phyloP scores from a whole-genome alignment of 2,113 vertebrate species.

The Xenus cinereus region DNA sequence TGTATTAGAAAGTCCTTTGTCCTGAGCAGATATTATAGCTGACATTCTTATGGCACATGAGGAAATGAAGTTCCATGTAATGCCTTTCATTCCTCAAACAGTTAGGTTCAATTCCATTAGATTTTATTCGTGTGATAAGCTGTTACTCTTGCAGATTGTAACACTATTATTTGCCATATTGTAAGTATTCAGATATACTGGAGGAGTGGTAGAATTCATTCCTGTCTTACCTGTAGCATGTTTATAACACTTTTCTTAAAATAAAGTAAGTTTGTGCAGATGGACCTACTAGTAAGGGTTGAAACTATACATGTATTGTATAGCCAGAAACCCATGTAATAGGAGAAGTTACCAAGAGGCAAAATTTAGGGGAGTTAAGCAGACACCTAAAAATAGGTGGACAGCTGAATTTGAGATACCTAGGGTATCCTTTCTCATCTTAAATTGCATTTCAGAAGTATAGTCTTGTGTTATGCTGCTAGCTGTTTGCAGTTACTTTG shows the following conservation, averaged over 20 bases:
- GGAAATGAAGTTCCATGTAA: neutral
- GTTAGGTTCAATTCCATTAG: neutral
- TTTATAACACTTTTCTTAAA: neutral
- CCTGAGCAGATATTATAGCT: no score
- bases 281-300: neutral
- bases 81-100: neutral
- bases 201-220: neutral
- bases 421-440: neutral
- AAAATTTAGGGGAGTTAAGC: neutral
- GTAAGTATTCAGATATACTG: neutral
- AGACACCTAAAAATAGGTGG: neutral
- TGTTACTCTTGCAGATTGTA: neutral
- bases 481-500: neutral
- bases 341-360: neutral
- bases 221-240: neutral
- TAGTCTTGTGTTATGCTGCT: neutral
- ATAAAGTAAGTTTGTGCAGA: neutral
- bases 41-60: neutral
- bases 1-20: neutral
- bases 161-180: neutral
- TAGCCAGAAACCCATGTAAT: neutral
- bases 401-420: neutral
- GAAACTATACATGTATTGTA: no score
- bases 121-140: neutral
- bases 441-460: neutral